Base-by-base conservation (phyloP, 2,888 invertebrate species). In the Cosmopolites sordidus region DNA sequence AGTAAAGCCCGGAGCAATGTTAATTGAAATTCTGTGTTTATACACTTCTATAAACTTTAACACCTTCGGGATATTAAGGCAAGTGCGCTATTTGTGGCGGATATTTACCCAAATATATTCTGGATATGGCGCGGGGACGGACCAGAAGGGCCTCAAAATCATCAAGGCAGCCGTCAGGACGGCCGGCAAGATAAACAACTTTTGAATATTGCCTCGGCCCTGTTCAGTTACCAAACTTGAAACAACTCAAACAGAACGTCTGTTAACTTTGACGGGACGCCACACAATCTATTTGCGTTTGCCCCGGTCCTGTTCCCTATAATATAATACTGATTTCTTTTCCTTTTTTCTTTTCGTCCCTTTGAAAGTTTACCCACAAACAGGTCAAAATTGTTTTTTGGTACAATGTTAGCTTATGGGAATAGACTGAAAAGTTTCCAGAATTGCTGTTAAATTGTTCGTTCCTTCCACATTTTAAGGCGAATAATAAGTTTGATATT, bases 161-260 rank as follows among this genome's bases (percentile, higher is more conserved):
- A 33, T 33, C 12, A 33, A 33, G 33, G 22, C 22, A 22, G 22
- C 22, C 22, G 22, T 22, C 22, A 22, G 22, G 30, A 39, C 17
- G 51, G 41, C 51, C 50, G 50, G 50, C 39, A 50, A 50, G 44
- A 50, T 45, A 51, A 45, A 45, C 51, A 40, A 51, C 16, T 51
- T 45, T 45, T 51, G 45, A 45, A 51, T 51, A 45, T 51, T 45
- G 51, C 51, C 51, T 40, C 17, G 15, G 39, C 40, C 44, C 51
- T 27, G 14, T 51, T 44, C 44, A 38, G 40, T 39, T 43, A 40
- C 16, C n/a, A 14, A 45, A 45, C 41, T 45, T 29, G 27, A 14
- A 45, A 39, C 39, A 51, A 45, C 45, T 51, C 45, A 45, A 51
- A 45, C 51, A 51, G 15, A 9, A 15, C 16, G 40, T 16, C n/a